Evolutionary conservation across 2,797 vertebrate species (phyloP).

Genomic region (Chromis chromis): DNA sequence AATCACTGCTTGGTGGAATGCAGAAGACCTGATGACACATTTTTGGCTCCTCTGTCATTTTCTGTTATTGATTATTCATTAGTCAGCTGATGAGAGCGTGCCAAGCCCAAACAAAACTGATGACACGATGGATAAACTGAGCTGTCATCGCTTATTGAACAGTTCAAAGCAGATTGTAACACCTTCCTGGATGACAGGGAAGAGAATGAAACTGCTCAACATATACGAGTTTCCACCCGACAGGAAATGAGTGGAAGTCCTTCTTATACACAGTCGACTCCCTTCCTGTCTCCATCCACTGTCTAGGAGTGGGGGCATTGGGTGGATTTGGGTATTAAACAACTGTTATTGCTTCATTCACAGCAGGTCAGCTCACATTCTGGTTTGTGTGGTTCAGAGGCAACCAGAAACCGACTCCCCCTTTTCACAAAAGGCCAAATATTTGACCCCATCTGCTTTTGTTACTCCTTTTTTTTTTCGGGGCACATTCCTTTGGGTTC

Average conservation of each 20-base stretch:
- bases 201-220: constrained; percentile 47
- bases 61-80: constrained; percentile 42
- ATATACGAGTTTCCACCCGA: constrained; percentile 52
- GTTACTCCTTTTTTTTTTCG: constrained; percentile 55
- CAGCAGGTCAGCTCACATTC: constrained; percentile 28
- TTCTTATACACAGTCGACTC: constrained; percentile 65
- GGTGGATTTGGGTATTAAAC: constrained; percentile 45
- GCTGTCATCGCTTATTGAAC: background rate
- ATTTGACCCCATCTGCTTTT: constrained; percentile 66
- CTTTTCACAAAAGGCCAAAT: constrained; percentile 66
- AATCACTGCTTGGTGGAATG: constrained; percentile 37
- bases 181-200: constrained; percentile 53
- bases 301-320: constrained; percentile 61
- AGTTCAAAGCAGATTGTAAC: constrained; percentile 18
- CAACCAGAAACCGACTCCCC: constrained; percentile 39
- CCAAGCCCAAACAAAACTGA: constrained; percentile 12
- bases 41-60: constrained; percentile 48
- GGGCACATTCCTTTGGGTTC: constrained; percentile 52
- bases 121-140: constrained; percentile 11
- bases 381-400: constrained; percentile 30
- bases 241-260: constrained; percentile 69
- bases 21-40: constrained; percentile 53
- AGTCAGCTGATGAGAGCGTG: constrained; percentile 52
- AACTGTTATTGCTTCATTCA: constrained; percentile 40
- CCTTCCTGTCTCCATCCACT: constrained; percentile 79